Base-by-base conservation (phyloP, 2,113 vertebrate species). In the Siniperca knerii region DNA sequence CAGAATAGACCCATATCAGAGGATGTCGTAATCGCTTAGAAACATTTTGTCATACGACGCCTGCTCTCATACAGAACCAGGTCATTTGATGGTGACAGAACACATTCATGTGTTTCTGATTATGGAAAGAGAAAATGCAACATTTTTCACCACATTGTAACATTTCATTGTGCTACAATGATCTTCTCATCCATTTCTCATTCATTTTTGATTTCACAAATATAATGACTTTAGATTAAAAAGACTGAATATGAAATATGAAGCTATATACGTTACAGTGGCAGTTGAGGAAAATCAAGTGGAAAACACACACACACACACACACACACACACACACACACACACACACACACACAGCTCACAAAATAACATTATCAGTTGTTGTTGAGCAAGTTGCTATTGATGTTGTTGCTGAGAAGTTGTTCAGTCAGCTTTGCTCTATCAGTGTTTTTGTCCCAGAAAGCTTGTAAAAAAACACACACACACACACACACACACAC, bases 371-470 rank as follows among this genome's bases (percentile, higher is more conserved):
- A 44, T 50, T 60, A 86, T 86, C 89, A 82, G 75, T 40, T 81
- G 52, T 75, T 78, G 73, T 75, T 78, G 73, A 75, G 57, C 35
- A 79, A 62, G 57, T 78, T 9, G 4, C 21, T 40, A 25, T 71
- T 65, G 21, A 85, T 61, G 2, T 8, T 40, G 8, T 40, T 40
- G 40, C 6, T 40, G 42, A 29, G 20, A 61, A 42, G 21, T 15
- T 52, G 73, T 25, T 68, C 68, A 42, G 68, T 80, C 52, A 54
- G 72, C 83, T 13, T 11, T 50, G 50, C 40, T 4, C 44, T 88
- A 78, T 83, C 86, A 64, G 80, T 78, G 68, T 78, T 83, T 73
- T 67, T 83, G 50, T 78, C 73, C 69, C 25, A 54, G 58, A 79
- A 42, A 72, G 29, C 25, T 79, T 4, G 3, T 79, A 79, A 85